Evolutionary conservation across 2,113 vertebrate genomes (phyloP).

Genomic region (Cromileptes altivelis): DNA sequence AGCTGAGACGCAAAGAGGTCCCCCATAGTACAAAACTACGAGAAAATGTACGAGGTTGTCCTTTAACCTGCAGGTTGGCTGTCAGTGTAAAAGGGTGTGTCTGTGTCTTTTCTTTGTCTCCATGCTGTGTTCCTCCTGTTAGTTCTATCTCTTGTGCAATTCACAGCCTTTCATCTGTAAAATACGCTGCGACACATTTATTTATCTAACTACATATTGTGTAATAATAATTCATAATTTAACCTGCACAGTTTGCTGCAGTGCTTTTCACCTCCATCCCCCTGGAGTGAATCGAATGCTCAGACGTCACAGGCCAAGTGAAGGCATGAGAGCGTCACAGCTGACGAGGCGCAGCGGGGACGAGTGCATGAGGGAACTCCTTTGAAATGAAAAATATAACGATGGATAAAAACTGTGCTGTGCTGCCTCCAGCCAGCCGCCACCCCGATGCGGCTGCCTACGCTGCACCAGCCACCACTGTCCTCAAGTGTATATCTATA

Average conservation of each 20-base stretch:
- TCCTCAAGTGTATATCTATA: constrained; percentile 51
- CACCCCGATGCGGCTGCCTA: constrained; percentile 44
- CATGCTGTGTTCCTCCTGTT: neutral
- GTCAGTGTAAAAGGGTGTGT: too few relatives aligned
- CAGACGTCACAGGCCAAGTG: constrained; percentile 29
- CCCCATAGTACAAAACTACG: neutral
- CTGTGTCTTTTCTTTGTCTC: neutral
- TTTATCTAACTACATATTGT: neutral
- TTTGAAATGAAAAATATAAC: constrained; percentile 51
- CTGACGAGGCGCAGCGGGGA: constrained; percentile 32
- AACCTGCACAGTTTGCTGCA: constrained; percentile 1
- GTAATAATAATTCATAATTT: constrained; percentile 18
- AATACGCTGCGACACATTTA: neutral
- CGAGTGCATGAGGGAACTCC: constrained; percentile 50
- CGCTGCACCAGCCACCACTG: constrained; percentile 34
- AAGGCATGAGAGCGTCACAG: constrained; percentile 37
- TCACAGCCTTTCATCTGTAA: neutral
- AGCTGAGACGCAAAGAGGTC: too few relatives aligned
- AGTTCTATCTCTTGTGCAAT: neutral
- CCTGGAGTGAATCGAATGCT: constrained; percentile 29
- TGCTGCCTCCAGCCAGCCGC: constrained; percentile 33
- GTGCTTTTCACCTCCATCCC: constrained; percentile 10
- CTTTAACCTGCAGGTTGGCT: neutral
- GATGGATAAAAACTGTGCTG: constrained; percentile 9
- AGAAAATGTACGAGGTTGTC: neutral